These are phyloP conservation scores for Conus canariensis DNA, from an alignment of 2,888 invertebrate species.

Conservation along the genomic window DNA sequence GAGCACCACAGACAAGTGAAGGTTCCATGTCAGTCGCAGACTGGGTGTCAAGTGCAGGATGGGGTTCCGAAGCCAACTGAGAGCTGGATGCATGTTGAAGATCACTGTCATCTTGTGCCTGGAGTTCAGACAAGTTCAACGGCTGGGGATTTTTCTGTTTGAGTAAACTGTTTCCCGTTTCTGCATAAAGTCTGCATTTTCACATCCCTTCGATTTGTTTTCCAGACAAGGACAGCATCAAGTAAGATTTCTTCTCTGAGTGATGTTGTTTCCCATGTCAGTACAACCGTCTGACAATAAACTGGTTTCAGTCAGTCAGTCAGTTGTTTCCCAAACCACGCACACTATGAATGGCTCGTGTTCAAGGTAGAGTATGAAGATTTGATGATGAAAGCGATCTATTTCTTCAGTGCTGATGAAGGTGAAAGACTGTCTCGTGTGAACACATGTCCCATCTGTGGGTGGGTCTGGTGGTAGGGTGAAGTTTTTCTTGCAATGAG, in stretches of 20 bases:
- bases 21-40: background rate
- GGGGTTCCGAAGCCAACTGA: background rate
- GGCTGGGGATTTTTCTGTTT: no score
- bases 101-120: no score
- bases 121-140: no score
- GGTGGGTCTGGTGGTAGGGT: background rate
- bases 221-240: background rate
- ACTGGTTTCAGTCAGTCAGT: no score
- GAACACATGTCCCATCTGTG: background rate
- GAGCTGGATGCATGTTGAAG: no score
- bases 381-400: background rate
- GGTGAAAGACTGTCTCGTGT: background rate
- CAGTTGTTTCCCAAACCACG: background rate
- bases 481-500: background rate
- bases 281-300: no score
- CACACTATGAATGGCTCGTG: background rate
- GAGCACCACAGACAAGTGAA: background rate
- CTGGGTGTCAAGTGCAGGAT: background rate
- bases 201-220: background rate
- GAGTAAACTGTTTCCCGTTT: no score
- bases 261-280: background rate
- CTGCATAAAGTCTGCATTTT: no score
- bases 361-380: background rate
- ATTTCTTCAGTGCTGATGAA: background rate
- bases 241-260: background rate